phyloP scores from a whole-genome alignment of 2,797 vertebrate genomes.

The Heterohyrax brucei region DNA sequence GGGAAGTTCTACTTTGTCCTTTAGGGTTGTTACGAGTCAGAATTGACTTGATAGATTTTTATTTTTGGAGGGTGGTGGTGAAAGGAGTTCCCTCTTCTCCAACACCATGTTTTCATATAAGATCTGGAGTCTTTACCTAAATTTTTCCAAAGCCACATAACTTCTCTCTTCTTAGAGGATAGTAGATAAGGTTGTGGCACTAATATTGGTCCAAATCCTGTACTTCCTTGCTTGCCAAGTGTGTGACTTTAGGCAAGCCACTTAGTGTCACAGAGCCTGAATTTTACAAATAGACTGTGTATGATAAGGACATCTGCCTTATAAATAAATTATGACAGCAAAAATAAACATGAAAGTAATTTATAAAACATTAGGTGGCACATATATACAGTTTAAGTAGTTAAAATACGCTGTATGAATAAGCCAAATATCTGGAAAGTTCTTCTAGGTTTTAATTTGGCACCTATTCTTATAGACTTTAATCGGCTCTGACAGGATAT shows the following conservation, averaged over 20 bases:
- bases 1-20: too few species aligned
- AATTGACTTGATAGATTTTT: too few species aligned
- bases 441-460: neutral
- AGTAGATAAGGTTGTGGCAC: neutral
- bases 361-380: neutral
- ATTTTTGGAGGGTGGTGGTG: too few species aligned
- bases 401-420: neutral
- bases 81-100: neutral
- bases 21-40: too few species aligned
- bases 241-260: neutral
- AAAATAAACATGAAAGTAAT: neutral
- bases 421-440: neutral
- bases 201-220: neutral
- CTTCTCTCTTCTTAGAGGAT: neutral
- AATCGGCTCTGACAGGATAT: neutral
- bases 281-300: neutral
- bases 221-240: neutral
- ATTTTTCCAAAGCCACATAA: neutral
- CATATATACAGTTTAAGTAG: neutral
- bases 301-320: neutral
- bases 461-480: neutral
- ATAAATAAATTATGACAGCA: neutral
- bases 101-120: slow-evolving; percentile 9
- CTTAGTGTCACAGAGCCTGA: neutral
- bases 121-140: neutral